phyloP scores from a whole-genome alignment of 1,140 invertebrate species.

The Alviniconcha marisindica region DNA sequence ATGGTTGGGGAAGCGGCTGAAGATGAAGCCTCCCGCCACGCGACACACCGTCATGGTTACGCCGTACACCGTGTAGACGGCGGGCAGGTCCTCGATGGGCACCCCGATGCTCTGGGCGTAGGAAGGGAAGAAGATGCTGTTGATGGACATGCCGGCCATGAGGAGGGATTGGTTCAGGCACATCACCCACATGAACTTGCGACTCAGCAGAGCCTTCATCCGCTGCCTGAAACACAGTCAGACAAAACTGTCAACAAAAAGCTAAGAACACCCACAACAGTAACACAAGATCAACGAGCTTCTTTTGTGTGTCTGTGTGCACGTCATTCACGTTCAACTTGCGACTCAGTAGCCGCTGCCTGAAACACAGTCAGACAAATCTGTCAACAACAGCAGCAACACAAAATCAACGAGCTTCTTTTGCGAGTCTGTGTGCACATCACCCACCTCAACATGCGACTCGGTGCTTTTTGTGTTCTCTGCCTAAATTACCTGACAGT shows the following conservation, averaged over 20 bases:
- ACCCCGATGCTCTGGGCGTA: constrained; percentile 31
- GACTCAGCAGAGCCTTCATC: background rate
- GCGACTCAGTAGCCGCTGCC: constrained; percentile 18
- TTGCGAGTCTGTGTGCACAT: constrained; percentile 9
- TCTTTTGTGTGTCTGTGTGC: background rate
- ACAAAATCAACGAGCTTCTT: too few species aligned
- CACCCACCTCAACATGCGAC: constrained; percentile 27
- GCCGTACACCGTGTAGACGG: constrained; percentile 20
- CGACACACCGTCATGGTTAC: constrained; percentile 5
- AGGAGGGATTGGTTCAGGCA: constrained; percentile 35
- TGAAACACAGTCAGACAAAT: background rate
- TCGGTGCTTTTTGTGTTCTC: background rate
- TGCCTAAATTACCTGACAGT: too few species aligned
- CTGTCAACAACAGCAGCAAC: too few species aligned
- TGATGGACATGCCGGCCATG: constrained; percentile 22
- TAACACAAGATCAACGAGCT: too few species aligned
- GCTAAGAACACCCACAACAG: too few species aligned
- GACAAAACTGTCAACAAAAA: too few species aligned
- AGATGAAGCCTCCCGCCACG: constrained; percentile 19
- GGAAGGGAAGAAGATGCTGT: constrained; percentile 36
- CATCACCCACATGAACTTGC: constrained; percentile 37
- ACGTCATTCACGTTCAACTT: constrained; percentile 33
- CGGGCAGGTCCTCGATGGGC: constrained; percentile 2
- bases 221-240: constrained; percentile 13
- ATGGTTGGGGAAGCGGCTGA: constrained; percentile 29